These are phyloP conservation scores for Adrianichthys oophorus DNA, from an alignment of 2,797 vertebrate genomes.

Conservation along the genomic window DNA sequence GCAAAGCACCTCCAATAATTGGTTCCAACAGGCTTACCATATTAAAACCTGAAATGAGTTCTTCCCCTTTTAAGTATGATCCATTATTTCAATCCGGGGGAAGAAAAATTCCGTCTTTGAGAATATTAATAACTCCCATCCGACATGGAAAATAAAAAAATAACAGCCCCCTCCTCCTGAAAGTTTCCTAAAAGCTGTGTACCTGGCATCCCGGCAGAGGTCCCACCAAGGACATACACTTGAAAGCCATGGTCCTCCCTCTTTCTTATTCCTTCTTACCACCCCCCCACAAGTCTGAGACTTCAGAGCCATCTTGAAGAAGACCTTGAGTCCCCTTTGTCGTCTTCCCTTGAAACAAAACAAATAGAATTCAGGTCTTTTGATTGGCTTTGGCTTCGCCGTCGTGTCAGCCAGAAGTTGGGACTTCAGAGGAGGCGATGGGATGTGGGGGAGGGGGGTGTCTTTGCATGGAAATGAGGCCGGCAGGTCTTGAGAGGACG, in stretches of 20 bases:
- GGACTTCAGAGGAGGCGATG: slow-evolving; percentile 68
- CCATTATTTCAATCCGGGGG: slow-evolving; percentile 84
- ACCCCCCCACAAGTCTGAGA: slow-evolving; percentile 69
- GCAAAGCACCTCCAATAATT: slow-evolving; percentile 86
- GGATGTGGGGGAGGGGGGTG: slow-evolving; percentile 41
- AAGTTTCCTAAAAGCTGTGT: slow-evolving; percentile 64
- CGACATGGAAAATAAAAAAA: slow-evolving; percentile 58
- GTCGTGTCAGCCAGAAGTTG: slow-evolving; percentile 69
- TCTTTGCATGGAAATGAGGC: slow-evolving; percentile 74
- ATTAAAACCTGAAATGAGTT: slow-evolving; percentile 87
- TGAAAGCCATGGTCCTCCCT: slow-evolving; percentile 74
- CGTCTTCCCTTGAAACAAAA: slow-evolving; percentile 92
- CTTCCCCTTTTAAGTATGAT: slow-evolving; percentile 83
- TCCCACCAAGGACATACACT: slow-evolving; percentile 89
- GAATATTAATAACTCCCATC: slow-evolving; percentile 82
- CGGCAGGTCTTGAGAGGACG: slow-evolving; percentile 76
- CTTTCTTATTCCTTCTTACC: background rate
- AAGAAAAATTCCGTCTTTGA: slow-evolving; percentile 79
- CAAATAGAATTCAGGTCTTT: slow-evolving; percentile 86
- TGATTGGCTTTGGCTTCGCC: slow-evolving; percentile 76
- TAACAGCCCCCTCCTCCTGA: slow-evolving; percentile 19
- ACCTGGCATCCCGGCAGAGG: slow-evolving; percentile 91
- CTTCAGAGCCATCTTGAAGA: slow-evolving; percentile 89
- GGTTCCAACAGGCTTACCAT: slow-evolving; percentile 87
- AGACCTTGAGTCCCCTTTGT: slow-evolving; percentile 93